Conservation (phyloP, 2,113 vertebrate genomes). For the Tylochromis polylepis region DNA sequence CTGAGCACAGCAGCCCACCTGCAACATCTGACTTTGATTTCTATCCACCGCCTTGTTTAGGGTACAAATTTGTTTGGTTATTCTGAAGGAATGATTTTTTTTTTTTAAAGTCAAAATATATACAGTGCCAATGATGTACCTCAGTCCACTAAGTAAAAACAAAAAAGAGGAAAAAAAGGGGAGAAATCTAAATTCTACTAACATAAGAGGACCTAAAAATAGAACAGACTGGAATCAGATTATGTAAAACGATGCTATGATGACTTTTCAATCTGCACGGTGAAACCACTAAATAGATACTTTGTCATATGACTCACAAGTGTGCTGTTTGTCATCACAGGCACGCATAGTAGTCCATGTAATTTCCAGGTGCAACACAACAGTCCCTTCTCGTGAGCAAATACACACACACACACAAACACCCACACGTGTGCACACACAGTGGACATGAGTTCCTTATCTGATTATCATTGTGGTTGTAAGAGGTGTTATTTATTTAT, state of each 20-base stretch:
- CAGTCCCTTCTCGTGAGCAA: background rate
- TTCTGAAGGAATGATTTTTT: background rate
- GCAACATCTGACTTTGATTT: background rate
- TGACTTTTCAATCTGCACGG: background rate
- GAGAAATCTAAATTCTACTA: background rate
- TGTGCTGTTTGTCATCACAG: background rate
- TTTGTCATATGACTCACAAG: background rate
- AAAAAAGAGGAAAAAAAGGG: background rate
- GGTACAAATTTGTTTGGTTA: background rate
- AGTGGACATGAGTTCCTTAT: background rate
- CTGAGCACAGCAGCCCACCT: background rate
- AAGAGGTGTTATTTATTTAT: background rate
- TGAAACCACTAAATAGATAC: background rate
- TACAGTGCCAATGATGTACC: background rate
- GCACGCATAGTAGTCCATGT: background rate
- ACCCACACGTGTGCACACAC: background rate
- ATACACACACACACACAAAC: background rate
- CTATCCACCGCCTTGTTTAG: background rate
- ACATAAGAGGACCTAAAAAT: background rate
- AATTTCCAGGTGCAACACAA: background rate
- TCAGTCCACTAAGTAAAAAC: background rate
- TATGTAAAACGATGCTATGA: background rate
- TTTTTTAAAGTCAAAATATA: background rate
- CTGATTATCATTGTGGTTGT: background rate
- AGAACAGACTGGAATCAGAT: background rate